Percentiles rank a stretch among this genome's conserved stretches.
Conservation (phyloP, 2,888 invertebrate genomes). For the Heliconius aoede region DNA sequence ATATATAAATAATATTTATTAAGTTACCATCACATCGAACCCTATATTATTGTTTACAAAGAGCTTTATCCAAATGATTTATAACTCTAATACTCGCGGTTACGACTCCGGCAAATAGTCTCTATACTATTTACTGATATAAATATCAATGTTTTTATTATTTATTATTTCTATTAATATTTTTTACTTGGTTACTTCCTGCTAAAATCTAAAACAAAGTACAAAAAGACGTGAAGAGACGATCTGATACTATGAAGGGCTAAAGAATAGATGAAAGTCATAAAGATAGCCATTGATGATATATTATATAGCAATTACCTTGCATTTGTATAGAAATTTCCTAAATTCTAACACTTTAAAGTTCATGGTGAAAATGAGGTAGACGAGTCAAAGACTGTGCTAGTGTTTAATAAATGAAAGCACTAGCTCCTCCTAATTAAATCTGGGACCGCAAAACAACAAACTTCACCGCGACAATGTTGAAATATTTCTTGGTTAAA, state of each 20-base stretch:
- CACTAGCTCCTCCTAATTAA: conserved; percentile 14
- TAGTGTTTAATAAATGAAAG: conserved; percentile 10
- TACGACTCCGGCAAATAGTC: conserved; percentile 19
- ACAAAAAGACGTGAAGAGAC: too few species aligned
- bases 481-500: conserved; percentile 34
- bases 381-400: neutral
- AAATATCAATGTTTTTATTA: neutral
- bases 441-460: conserved; percentile 13
- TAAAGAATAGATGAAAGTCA: too few species aligned
- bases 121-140: conserved; percentile 5
- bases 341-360: neutral
- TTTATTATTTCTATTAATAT: neutral
- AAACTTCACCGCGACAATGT: conserved; percentile 1
- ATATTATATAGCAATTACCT: neutral
- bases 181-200: neutral
- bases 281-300: neutral
- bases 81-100: conserved; percentile 8
- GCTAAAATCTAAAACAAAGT: too few species aligned
- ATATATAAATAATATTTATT: too few species aligned
- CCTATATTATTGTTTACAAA: conserved; percentile 2
- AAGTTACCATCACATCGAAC: too few species aligned
- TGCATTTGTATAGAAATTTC: neutral
- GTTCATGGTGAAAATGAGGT: neutral
- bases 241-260: too few species aligned
- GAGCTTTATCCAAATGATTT: neutral